Evolutionary conservation across 2,797 vertebrate genomes (phyloP), one percentile per base, ranked within the genome.

Genomic region (Bufotes viridis): DNA sequence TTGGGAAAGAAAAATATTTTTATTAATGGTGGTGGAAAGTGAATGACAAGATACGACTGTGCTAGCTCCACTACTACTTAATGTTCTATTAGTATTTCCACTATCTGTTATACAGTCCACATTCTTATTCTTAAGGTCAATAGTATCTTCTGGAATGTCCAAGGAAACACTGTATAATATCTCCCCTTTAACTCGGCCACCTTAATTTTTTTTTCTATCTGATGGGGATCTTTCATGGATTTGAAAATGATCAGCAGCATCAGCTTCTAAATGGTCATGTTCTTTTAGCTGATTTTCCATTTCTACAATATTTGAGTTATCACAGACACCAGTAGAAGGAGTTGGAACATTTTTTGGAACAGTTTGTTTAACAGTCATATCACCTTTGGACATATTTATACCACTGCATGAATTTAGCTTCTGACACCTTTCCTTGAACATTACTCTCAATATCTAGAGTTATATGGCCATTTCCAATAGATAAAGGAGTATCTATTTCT

Each of bases 181-280:
- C 1, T 29, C 90, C 75, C 90, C 89, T 51, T 90, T 90, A 63
- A 74, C 22, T 92, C 91, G 29, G 96, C 95, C 0, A 97, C 97
- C 92, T 94, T 97, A 78, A 95, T 94, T 90, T 97, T 98, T n/a
- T 92, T 99, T 99, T 90, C 96, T 96, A 88, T 97, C 96, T 0
- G 97, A 97, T 55, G 96, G 97, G 87, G 96, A 90, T 34, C 92
- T 91, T 63, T 93, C 91, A 76, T 74, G 85, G 55, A 81, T 90
- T 20, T 91, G 86, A 84, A 90, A 76, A 0, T 85, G 89, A 51
- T 89, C n/a, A n/a, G n/a, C n/a, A n/a, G n/a, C n/a, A n/a, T n/a
- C 10, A 17, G 5, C 13, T 18, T 51, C 11, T 10, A 13, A 15
- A n/a, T 10, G n/a, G 17, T 88, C 14, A 3, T 78, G 49, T 15